These are phyloP conservation scores for Heteromyza rotundicornis DNA, from an alignment of 2,888 invertebrate genomes.

Conservation along the genomic window DNA sequence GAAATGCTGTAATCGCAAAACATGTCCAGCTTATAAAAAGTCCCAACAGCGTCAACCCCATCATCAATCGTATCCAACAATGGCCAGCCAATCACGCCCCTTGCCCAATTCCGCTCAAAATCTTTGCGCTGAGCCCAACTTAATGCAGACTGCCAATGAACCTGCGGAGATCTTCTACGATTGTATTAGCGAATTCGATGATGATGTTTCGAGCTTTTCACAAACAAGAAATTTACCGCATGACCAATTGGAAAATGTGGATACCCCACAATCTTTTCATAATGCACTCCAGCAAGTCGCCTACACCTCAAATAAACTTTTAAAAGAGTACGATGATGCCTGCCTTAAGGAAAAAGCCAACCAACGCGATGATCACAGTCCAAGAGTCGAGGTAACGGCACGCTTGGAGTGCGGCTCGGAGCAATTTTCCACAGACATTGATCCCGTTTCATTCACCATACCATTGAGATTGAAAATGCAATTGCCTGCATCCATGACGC, in stretches of 20 bases:
- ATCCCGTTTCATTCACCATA: conserved; percentile 31
- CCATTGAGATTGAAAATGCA: conserved; percentile 31
- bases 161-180: conserved; percentile 45
- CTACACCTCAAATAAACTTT: conserved; percentile 33
- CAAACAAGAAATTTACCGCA: no score
- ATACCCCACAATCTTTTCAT: conserved; percentile 34
- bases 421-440: no score
- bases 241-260: no score
- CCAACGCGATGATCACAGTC: neutral
- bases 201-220: neutral
- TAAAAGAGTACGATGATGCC: conserved; percentile 38
- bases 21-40: conserved; percentile 14
- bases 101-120: conserved; percentile 26
- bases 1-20: conserved; percentile 20
- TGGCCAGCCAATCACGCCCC: neutral
- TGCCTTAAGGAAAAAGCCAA: conserved; percentile 18
- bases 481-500: neutral
- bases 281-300: conserved; percentile 35
- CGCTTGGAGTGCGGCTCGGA: neutral
- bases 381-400: no score
- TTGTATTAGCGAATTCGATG: conserved; percentile 37
- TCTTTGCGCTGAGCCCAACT: conserved; percentile 34
- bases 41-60: no score
- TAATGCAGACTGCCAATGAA: conserved; percentile 33
- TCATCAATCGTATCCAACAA: neutral